phyloP scores from a whole-genome alignment of 2,797 vertebrate species.

The Acanthis flammea region DNA sequence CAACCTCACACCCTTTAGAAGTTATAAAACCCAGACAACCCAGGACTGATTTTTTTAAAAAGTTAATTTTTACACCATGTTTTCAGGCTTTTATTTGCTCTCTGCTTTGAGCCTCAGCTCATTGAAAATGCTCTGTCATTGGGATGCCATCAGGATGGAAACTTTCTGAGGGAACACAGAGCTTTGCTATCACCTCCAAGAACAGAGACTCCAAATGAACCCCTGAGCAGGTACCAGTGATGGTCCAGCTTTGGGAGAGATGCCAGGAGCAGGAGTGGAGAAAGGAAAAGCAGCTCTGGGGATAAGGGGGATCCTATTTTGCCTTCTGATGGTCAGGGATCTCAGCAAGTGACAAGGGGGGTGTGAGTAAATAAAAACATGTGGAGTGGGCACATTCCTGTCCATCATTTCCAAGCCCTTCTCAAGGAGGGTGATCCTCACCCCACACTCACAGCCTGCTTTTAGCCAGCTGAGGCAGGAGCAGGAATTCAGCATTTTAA shows the following conservation, averaged over 20 bases:
- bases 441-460: neutral
- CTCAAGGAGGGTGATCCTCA: neutral
- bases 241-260: neutral
- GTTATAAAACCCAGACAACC: neutral
- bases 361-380: neutral
- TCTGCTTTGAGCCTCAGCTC: neutral
- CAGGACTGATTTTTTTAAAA: neutral
- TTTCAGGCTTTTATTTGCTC: neutral
- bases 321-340: neutral
- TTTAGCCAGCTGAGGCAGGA: neutral
- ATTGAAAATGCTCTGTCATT: neutral
- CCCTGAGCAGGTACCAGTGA: neutral
- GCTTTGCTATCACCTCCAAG: neutral
- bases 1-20: neutral
- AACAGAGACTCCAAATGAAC: neutral
- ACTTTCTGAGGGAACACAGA: neutral
- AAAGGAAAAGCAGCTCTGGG: neutral
- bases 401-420: neutral
- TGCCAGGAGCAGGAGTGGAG: neutral
- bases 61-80: neutral
- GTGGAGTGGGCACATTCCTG: neutral
- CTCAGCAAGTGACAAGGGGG: rapidly evolving
- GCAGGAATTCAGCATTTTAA: slow-evolving; percentile 26
- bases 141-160: neutral
- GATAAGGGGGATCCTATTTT: neutral